Evolutionary conservation across 2,113 vertebrate species (phyloP).

Genomic region (Psilopsiagon aurifrons): DNA sequence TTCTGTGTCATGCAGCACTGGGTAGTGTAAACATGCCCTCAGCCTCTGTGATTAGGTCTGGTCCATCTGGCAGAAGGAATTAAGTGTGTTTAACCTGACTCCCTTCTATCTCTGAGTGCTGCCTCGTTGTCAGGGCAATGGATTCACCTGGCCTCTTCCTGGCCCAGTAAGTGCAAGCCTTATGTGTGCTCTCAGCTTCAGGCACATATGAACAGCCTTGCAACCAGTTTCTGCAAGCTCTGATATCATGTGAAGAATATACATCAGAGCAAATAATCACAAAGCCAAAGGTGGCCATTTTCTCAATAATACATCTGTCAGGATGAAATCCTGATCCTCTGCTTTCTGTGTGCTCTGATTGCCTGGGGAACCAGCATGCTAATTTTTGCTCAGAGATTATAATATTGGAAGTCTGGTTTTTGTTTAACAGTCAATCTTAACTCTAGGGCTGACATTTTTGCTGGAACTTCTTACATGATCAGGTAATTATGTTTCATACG

Average conservation of each 20-base stretch:
- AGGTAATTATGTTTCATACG: neutral
- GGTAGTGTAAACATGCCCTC: neutral
- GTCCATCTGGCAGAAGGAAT: neutral
- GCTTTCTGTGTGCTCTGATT: neutral
- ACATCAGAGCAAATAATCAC: slow-evolving; percentile 39
- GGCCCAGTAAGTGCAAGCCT: neutral
- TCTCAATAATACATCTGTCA: slow-evolving; percentile 45
- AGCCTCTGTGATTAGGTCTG: neutral
- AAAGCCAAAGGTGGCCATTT: slow-evolving; percentile 16
- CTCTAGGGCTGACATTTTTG: neutral
- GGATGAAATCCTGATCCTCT: slow-evolving; percentile 22
- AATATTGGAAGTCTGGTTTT: neutral
- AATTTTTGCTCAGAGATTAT: slow-evolving; percentile 29
- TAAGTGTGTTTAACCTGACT: neutral
- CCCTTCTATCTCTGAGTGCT: neutral
- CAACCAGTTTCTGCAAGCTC: neutral
- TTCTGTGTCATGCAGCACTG: neutral
- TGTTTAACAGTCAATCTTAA: slow-evolving; percentile 35
- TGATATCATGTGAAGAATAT: neutral
- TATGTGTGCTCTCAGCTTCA: neutral
- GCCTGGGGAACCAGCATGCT: neutral
- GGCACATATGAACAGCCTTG: neutral
- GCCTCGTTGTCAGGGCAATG: neutral
- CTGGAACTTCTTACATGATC: neutral
- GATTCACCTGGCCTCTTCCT: neutral